Percentiles rank a stretch among this genome's conserved stretches.
phyloP scores from a whole-genome alignment of 2,113 vertebrate species.

The Leucopternis melanops region DNA sequence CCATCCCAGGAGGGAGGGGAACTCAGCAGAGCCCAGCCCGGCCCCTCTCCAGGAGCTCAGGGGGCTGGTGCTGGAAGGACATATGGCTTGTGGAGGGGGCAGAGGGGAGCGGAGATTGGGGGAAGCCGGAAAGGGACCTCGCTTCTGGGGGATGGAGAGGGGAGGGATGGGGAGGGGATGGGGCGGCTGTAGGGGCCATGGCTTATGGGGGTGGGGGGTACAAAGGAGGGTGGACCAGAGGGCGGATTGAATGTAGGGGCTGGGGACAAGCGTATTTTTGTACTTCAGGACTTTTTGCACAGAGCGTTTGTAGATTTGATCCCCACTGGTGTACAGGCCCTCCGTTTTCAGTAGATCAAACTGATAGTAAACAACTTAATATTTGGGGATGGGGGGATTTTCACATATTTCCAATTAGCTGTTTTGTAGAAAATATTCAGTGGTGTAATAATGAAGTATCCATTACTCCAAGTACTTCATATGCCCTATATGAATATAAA shows the following conservation, averaged over 20 bases:
- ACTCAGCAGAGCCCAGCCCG: not conserved
- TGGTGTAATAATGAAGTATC: not conserved
- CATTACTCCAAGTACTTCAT: not conserved
- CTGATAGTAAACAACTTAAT: not conserved
- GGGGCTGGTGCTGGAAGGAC: not conserved
- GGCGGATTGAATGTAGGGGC: too few relatives aligned
- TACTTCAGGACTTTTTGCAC: not conserved
- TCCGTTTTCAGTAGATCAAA: not conserved
- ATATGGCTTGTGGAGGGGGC: fast-evolving
- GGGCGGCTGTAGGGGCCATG: too few relatives aligned
- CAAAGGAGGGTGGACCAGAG: too few relatives aligned
- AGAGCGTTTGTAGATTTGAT: not conserved
- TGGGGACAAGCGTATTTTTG: too few relatives aligned
- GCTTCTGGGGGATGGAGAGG: not conserved
- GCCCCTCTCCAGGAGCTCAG: not conserved
- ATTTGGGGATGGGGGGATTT: not conserved
- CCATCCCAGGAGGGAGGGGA: not conserved
- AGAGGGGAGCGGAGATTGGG: fast-evolving
- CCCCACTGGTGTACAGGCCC: not conserved
- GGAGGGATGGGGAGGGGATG: too few relatives aligned
- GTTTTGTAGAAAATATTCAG: not conserved
- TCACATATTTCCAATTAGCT: not conserved
- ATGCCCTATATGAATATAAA: not conserved
- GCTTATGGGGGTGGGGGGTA: too few relatives aligned
- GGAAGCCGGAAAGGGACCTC: not conserved